Conservation (phyloP, 1,140 invertebrate genomes). For the Halyomorpha halys region DNA sequence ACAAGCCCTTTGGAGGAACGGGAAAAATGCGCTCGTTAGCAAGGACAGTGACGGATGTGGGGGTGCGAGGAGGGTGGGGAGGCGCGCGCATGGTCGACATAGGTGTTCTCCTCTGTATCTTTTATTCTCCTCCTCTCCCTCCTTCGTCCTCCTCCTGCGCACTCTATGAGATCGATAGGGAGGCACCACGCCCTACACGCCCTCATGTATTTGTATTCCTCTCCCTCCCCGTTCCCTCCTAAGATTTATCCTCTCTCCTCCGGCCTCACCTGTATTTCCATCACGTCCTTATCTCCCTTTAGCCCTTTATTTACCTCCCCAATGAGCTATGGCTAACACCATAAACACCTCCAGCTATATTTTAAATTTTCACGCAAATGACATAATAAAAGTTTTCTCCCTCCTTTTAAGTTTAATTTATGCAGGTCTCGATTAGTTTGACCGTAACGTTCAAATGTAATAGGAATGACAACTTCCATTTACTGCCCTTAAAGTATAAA, state of each 20-base stretch:
- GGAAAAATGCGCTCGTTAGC: too few species aligned
- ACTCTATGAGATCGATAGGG: conserved; percentile 14
- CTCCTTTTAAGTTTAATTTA: conserved; percentile 4
- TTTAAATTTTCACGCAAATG: conserved; percentile 17
- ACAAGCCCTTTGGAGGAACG: too few species aligned
- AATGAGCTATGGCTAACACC: conserved; percentile 15
- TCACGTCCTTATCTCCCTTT: conserved; percentile 11
- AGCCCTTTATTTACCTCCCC: conserved; percentile 7
- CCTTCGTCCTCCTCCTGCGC: not conserved
- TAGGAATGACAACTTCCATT: too few species aligned
- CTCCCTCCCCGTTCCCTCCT: not conserved
- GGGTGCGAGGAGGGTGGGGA: too few species aligned
- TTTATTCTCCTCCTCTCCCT: too few species aligned
- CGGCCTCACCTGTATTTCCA: conserved; percentile 11
- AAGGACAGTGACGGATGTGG: too few species aligned
- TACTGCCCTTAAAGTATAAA: too few species aligned
- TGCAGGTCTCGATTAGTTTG: not conserved
- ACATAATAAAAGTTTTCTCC: conserved; percentile 16
- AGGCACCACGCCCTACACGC: conserved; percentile 14
- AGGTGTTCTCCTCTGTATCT: too few species aligned
- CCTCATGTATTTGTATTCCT: conserved; percentile 16
- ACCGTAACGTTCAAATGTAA: too few species aligned
- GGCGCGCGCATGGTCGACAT: too few species aligned
- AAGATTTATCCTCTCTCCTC: not conserved
- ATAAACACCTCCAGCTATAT: conserved; percentile 13